Percentiles rank a stretch among this genome's conserved stretches.
Conservation (phyloP, 2,888 invertebrate genomes). For the Macrosoma leucophasiata region DNA sequence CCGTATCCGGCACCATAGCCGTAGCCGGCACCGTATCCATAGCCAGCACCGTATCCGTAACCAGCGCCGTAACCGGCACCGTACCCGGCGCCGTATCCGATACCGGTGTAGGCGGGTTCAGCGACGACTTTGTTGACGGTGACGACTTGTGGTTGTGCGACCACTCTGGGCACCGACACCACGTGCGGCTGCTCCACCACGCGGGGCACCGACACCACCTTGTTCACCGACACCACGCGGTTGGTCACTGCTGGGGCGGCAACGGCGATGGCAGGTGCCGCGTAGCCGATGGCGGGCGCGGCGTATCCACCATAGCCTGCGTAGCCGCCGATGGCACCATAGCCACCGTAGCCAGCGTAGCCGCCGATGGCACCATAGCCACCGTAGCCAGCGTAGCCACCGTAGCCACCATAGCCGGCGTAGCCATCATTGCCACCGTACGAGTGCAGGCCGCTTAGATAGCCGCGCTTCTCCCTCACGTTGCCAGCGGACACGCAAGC, state of each 20-base stretch:
- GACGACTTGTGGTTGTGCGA: conserved; percentile 45
- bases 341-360: conserved; percentile 12
- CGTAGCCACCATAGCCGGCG: conserved; percentile 8
- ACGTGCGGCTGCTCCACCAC: conserved; percentile 39
- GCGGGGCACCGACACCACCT: conserved; percentile 38
- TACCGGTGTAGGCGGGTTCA: conserved; percentile 27
- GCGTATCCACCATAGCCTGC: conserved; percentile 5
- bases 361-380: conserved; percentile 12
- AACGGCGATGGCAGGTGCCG: conserved; percentile 18
- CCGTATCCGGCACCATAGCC: conserved; percentile 4
- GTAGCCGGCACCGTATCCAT: conserved; percentile 9
- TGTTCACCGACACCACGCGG: conserved; percentile 36
- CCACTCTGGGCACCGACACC: conserved; percentile 39
- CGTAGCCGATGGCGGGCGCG: conserved; percentile 20
- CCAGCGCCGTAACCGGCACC: conserved; percentile 18
- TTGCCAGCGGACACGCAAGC: conserved; percentile 18
- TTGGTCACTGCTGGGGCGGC: conserved; percentile 4
- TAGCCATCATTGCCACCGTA: conserved; percentile 15
- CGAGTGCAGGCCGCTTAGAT: conserved; percentile 17
- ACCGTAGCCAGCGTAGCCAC: conserved; percentile 15
- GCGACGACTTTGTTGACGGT: conserved; percentile 48
- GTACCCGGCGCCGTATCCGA: conserved; percentile 14
- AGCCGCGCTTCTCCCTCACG: conserved; percentile 24
- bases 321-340: conserved; percentile 4
- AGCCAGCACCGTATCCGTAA: conserved; percentile 2